Evolutionary conservation across 2,888 invertebrate genomes (phyloP).

Genomic region (Tubiluchus corallicola): DNA sequence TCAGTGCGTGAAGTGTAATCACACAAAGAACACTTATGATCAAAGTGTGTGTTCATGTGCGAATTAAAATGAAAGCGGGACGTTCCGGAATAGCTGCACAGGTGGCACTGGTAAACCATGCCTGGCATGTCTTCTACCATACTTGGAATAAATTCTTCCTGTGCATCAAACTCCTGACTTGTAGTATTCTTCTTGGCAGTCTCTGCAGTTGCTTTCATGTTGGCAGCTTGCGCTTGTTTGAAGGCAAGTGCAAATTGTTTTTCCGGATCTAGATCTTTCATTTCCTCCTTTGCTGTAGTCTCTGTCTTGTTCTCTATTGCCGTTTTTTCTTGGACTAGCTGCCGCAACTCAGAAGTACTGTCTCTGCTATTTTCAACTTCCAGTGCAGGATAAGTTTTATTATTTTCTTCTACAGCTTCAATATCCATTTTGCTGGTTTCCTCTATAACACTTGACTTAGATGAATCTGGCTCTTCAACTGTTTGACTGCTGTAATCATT

Average conservation of each 20-base stretch:
- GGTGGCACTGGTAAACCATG: conserved; percentile 33
- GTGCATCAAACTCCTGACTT: background rate
- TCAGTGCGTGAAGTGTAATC: conserved; percentile 36
- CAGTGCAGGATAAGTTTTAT: no score
- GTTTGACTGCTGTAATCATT: no score
- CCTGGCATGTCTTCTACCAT: background rate
- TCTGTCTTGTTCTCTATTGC: background rate
- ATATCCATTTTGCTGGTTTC: no score
- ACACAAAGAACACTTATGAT: conserved; percentile 36
- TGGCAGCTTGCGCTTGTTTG: background rate
- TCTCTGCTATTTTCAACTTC: no score
- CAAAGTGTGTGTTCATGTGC: conserved; percentile 38
- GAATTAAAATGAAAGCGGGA: conserved; percentile 34
- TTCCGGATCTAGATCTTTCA: background rate
- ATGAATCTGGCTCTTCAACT: no score
- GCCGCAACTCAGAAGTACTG: no score
- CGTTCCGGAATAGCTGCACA: conserved; percentile 32
- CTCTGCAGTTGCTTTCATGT: background rate
- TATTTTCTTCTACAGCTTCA: no score
- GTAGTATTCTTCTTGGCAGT: background rate
- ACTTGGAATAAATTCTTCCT: background rate
- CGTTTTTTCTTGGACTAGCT: no score
- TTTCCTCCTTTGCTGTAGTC: conserved; percentile 1
- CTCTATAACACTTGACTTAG: no score
- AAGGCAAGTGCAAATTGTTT: background rate